Evolutionary conservation across 2,888 invertebrate genomes (phyloP).

Genomic region (Coelogynopora nodosa): DNA sequence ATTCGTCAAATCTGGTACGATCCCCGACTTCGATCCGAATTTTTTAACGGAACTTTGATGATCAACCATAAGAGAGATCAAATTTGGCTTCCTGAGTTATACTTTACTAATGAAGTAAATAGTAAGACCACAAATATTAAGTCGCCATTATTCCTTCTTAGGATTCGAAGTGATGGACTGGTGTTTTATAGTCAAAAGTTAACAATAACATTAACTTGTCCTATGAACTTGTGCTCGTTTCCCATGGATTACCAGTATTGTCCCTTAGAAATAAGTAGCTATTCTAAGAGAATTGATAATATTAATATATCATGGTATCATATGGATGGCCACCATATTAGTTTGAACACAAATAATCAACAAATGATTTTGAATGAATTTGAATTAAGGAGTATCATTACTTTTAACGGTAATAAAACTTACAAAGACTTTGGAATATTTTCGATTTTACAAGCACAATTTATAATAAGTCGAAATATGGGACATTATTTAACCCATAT

Average conservation of each 20-base stretch:
- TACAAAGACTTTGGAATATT: conserved; percentile 35
- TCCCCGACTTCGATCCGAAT: background rate
- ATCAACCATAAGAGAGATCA: background rate
- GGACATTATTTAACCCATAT: conserved; percentile 45
- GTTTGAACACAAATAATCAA: background rate
- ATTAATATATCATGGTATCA: background rate
- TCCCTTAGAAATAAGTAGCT: background rate
- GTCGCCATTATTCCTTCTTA: too few species aligned
- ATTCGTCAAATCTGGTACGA: background rate
- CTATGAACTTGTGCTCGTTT: background rate
- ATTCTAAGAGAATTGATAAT: background rate
- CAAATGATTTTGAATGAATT: conserved; percentile 45
- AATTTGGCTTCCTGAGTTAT: background rate
- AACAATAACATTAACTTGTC: background rate
- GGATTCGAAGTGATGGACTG: background rate
- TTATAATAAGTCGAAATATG: conserved; percentile 41
- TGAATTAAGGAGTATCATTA: background rate
- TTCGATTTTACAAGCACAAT: conserved; percentile 35
- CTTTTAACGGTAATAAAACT: background rate
- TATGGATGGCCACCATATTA: background rate
- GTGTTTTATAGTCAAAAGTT: background rate
- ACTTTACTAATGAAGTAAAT: background rate
- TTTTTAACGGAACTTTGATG: background rate
- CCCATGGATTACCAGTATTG: background rate
- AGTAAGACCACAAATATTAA: background rate